Evolutionary conservation across 1,140 invertebrate genomes (phyloP), one percentile per base, ranked within the genome.

Genomic region (Tetragnatha versicolor): DNA sequence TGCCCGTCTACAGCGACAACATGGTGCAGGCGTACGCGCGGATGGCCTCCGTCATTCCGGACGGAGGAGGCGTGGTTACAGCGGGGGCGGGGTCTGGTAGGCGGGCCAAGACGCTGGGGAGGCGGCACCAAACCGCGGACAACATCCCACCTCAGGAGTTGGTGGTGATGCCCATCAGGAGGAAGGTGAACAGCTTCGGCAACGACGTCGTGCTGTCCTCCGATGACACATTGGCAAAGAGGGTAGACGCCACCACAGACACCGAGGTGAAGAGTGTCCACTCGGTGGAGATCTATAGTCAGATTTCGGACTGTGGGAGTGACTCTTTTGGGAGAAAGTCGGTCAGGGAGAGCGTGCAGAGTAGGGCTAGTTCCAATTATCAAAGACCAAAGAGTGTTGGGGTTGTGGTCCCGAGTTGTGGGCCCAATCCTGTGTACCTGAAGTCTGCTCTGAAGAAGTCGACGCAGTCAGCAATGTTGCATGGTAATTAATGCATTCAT

Each of bases 371-470:
- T 58, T 5, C 10, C 5, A 60, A 3, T 42, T n/a, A n/a, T n/a
- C 47, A 68, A 79, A 68, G 76, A 61, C 76, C 76, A 79, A 79
- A 68, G 53, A 79, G 63, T 47, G n/a, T 69, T 6, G 65, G 63
- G n/a, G 45, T 69, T 31, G 76, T 79, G n/a, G 14, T 47, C 12
- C 51, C 76, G 12, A 63, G 31, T 61, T 42, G 55, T 47, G 72
- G 72, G 31, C 55, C 42, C 33, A 65, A 53, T 55, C 49, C 63
- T 25, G 76, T 68, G 6, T 79, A 79, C 37, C 63, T 79, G 10
- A 79, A 79, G 33, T 79, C 76, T 17, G 76, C 76, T 22, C 37
- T 79, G 12, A 79, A 79, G 39, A 68, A 79, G 35, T 31, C 63
- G 10, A 68, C 76, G 14, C 51, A 69, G 12, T 58, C 63, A 12